Percentiles rank a stretch among this genome's conserved stretches.
Conservation (phyloP, 2,113 vertebrate genomes). For the Holacanthus passer region DNA sequence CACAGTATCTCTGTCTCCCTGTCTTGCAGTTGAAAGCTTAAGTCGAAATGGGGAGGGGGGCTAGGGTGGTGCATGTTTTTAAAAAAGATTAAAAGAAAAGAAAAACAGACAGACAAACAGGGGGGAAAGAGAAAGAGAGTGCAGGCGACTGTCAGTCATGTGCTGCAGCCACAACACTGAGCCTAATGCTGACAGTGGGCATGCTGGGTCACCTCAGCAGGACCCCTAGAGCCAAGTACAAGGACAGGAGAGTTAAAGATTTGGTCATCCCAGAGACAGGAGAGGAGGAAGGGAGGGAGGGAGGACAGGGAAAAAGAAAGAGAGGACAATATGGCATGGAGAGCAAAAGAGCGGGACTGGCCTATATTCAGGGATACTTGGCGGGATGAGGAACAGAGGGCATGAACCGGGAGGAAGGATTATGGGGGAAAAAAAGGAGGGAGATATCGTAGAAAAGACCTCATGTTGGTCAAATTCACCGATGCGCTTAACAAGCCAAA, state of each 20-base stretch:
- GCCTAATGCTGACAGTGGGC: conserved; percentile 79
- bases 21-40: neutral
- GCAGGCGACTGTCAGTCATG: conserved; percentile 51
- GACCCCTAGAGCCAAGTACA: conserved; percentile 82
- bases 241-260: conserved; percentile 85
- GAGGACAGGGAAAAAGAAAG: conserved; percentile 37
- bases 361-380: conserved; percentile 52
- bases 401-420: conserved; percentile 6
- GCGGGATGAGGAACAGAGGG: conserved; percentile 25
- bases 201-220: conserved; percentile 84
- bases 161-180: conserved; percentile 76
- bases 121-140: conserved; percentile 56
- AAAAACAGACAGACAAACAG: conserved; percentile 60
- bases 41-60: neutral
- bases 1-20: neutral
- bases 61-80: neutral
- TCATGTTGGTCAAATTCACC: conserved; percentile 10
- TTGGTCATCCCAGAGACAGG: conserved; percentile 89
- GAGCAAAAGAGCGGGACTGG: conserved; percentile 52
- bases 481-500: neutral
- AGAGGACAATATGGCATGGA: conserved; percentile 64
- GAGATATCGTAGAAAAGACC: neutral
- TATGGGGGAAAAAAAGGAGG: conserved; percentile 34
- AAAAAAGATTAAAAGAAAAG: conserved; percentile 1
- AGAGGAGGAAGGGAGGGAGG: conserved; percentile 67